These are phyloP conservation scores for Scytalopus superciliaris DNA, from an alignment of 2,113 vertebrate species.

Conservation along the genomic window DNA sequence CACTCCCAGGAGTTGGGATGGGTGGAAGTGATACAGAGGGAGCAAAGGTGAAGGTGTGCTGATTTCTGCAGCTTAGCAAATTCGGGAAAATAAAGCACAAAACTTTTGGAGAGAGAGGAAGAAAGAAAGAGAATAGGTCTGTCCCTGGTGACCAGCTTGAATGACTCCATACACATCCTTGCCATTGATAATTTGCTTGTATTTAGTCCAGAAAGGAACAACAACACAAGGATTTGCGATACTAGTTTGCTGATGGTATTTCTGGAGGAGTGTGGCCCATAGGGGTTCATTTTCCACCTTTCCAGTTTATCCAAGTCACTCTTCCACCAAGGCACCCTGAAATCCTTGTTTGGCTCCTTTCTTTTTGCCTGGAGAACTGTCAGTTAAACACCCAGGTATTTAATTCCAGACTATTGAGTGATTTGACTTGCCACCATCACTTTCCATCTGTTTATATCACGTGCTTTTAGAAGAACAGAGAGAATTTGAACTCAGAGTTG, in stretches of 20 bases:
- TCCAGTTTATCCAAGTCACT: background rate
- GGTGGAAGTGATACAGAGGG: background rate
- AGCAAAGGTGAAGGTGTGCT: background rate
- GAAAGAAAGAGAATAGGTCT: background rate
- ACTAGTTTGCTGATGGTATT: background rate
- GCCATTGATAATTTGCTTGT: background rate
- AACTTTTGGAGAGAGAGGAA: background rate
- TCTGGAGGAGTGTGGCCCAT: background rate
- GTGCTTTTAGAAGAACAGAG: background rate
- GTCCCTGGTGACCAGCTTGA: background rate
- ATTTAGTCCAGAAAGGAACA: background rate
- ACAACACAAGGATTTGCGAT: background rate
- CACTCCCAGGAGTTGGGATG: background rate
- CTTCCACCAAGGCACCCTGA: background rate
- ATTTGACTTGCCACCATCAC: constrained; percentile 25
- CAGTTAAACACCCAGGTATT: constrained; percentile 11
- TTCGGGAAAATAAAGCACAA: background rate
- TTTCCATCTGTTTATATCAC: background rate
- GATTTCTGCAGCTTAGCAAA: background rate
- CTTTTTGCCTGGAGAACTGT: background rate
- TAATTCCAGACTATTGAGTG: background rate
- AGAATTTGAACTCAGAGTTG: background rate
- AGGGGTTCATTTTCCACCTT: background rate
- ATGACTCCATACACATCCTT: accelerated
- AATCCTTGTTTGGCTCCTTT: background rate